These are phyloP conservation scores for Corythoichthys intestinalis DNA, from an alignment of 2,113 vertebrate genomes.

Conservation along the genomic window DNA sequence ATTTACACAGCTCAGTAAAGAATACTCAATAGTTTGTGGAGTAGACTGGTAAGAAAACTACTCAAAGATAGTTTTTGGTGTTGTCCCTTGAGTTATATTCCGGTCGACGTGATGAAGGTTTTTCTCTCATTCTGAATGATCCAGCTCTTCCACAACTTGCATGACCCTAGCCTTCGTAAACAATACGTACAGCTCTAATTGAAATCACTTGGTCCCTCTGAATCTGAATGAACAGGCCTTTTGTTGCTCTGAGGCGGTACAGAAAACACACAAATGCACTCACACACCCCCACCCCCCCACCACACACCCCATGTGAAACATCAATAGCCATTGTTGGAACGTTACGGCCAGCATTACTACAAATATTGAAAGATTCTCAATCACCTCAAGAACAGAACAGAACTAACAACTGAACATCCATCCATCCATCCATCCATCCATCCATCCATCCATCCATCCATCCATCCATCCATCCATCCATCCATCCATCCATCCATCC, in stretches of 20 bases:
- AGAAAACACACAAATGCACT: constrained; percentile 38
- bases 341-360: too few species aligned
- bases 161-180: constrained; percentile 66
- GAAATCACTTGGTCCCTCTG: constrained; percentile 70
- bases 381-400: too few species aligned
- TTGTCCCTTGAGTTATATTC: constrained; percentile 11
- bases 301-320: not conserved
- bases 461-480: too few species aligned
- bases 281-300: constrained; percentile 9
- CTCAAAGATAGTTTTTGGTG: constrained; percentile 20
- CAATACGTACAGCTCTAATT: constrained; percentile 69
- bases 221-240: constrained; percentile 61
- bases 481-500: too few species aligned
- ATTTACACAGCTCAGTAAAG: not conserved
- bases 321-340: too few species aligned
- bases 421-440: too few species aligned
- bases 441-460: too few species aligned
- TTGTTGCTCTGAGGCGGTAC: constrained; percentile 53
- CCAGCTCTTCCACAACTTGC: constrained; percentile 54
- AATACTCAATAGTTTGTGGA: constrained; percentile 2
- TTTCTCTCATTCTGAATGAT: constrained; percentile 46
- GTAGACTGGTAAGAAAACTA: constrained; percentile 13
- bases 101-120: constrained; percentile 29
- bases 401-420: too few species aligned
- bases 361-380: too few species aligned